Conservation (phyloP, 1,140 invertebrate genomes). For the Hyles euphorbiae region DNA sequence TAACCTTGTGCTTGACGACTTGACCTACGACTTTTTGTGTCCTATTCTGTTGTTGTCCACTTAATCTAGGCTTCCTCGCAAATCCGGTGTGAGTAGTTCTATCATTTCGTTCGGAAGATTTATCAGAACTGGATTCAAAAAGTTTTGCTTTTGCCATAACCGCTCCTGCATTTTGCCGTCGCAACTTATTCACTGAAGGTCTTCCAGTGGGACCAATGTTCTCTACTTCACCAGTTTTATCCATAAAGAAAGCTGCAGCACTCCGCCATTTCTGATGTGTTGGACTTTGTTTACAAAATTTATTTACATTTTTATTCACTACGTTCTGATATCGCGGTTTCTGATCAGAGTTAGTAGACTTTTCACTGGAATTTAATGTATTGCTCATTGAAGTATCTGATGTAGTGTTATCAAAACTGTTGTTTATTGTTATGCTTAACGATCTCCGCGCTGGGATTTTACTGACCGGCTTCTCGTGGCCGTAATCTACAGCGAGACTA, state of each 20-base stretch:
- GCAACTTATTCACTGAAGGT: conserved; percentile 78
- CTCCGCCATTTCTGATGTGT: conserved; percentile 62
- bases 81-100: conserved; percentile 45
- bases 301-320: conserved; percentile 25
- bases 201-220: conserved; percentile 67
- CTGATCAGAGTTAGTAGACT: conserved; percentile 35
- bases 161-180: conserved; percentile 79
- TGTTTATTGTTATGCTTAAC: conserved; percentile 48
- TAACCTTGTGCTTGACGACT: conserved; percentile 34
- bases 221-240: conserved; percentile 62
- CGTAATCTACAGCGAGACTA: conserved; percentile 49
- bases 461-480: conserved; percentile 49
- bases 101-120: conserved; percentile 59
- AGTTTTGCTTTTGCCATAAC: conserved; percentile 80
- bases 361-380: conserved; percentile 40
- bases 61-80: conserved; percentile 52
- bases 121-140: conserved; percentile 75
- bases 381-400: conserved; percentile 52
- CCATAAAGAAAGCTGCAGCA: conserved; percentile 67
- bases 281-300: conserved; percentile 38
- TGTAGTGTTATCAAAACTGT: conserved; percentile 38
- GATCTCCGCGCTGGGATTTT: conserved; percentile 50
- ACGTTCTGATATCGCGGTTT: conserved; percentile 42
- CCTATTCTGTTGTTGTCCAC: conserved; percentile 33
- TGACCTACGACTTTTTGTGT: conserved; percentile 34